Evolutionary conservation across 2,113 vertebrate genomes (phyloP), one percentile per base, ranked within the genome.

Genomic region (Stomatorhinus ivindoensis): DNA sequence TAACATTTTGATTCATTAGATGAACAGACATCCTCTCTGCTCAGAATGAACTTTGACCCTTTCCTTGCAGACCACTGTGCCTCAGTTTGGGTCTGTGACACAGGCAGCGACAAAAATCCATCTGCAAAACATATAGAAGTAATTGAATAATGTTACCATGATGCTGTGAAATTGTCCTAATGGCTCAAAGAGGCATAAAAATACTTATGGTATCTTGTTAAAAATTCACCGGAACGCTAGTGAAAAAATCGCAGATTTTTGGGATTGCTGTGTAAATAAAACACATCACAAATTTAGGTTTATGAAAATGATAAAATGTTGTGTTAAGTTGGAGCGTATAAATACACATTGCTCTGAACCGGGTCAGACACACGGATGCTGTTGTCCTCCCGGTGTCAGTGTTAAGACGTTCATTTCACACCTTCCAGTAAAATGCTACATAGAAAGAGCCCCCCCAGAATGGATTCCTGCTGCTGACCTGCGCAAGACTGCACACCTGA

Each of bases 1-100:
- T 93, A 96, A 91, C 95, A 95, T 51, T 88, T 92, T n/a, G 93
- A 94, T 93, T 95, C 97, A 91, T 95, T 90, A 27, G 76, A 89
- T 65, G 91, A 90, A 42, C 89, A 69, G 35, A 87, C 91, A 42
- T 94, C 94, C 17, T 94, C 94, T 89, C 21, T 88, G 13, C 55
- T 3, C 76, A 95, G 76, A 80, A 44, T 0, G 53, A 95, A 10
- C 51, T 88, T 89, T 24, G 86, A 89, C 73, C 46, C 84, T 24
- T 92, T 94, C 47, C 93, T 93, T 19, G 42, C 0, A 6, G 24
- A 88, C 48, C 88, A 87, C 61, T 83, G 24, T 13, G 89, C 88
- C 21, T 92, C 88, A 5, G 2, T 4, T 46, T 90, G 55, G 80
- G 0, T 93, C 4, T 92, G 90, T 73, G 91, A 91, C 87, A 92